Base-by-base conservation (phyloP, 2,113 vertebrate genomes). In the Shinisaurus crocodilurus region DNA sequence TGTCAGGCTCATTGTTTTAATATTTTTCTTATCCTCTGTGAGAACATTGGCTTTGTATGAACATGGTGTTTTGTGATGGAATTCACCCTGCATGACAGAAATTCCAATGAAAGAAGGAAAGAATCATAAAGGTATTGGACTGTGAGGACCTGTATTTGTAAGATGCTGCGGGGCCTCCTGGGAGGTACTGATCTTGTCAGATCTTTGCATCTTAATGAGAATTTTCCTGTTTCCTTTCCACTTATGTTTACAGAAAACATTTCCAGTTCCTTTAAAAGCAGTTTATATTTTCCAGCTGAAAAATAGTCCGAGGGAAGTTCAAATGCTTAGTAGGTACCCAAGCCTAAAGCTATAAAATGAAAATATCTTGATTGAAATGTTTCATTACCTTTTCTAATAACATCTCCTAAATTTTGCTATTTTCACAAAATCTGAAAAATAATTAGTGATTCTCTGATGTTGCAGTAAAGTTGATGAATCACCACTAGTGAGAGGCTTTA, bases 401-500 rank as follows among this genome's bases (percentile, higher is more conserved):
- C 40, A 15, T 34, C 40, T 88, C 43, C 25, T 87, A 60, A 63
- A 65, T 57, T 16, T 43, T 65, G 67, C 2, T 25, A 88, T 37
- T 67, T 18, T 88, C 40, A 67, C 60, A 13, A 79, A 81, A 13
- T 82, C 57, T 88, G 48, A 88, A 88, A 88, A 70, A 57, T 32
- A 27, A 37, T 88, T 81, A 72, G 23, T 32, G n/a, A 45, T 80
- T 67, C 20, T 45, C 32, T 50, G 57, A 81, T 25, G 32, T 37
- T 82, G 45, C 63, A 82, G 45, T 88, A 70, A 88, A 82, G n/a
- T 69, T 88, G 65, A 82, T 70, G 43, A 88, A 54, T 16, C 7
- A 60, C 3, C 57, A 60, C 10, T 60, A 12, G 7, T 60, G 57
- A 60, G 2, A 60, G 57, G 16, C 20, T 63, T 63, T 63, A 63